Evolutionary conservation across 30 jellyfish, hydroid and myxozoan species (phyloP), one percentile per base, ranked within the genome.

Genomic region (Aurelia sp.): DNA sequence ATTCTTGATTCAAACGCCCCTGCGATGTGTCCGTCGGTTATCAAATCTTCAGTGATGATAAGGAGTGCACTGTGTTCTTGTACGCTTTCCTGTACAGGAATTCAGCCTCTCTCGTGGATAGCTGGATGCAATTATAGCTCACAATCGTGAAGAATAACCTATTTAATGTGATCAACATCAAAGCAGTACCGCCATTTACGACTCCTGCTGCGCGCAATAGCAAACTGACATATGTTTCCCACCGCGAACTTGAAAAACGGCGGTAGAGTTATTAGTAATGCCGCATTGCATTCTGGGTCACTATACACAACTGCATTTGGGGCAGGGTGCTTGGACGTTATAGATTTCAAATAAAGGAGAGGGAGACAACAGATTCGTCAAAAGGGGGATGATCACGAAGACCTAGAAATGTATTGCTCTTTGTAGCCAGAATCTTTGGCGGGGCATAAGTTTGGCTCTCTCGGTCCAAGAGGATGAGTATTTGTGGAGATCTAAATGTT

Each of bases 161-260:
- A 82, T 89, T 81, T 89, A 89, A 89, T 81, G 89, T 81, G 93
- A 89, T 78, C 90, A 89, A 84, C 74, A 47, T 67, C 97, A 89
- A 89, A 89, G 97, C 70, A 64, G 52, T 77, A 66, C 97, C 97
- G 97, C 93, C 97, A 81, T 81, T 79, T 89, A 73, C 77, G 62
- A 53, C 92, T 81, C 97, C 97, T 86, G 97, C 97, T 89, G 97
- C 69, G 91, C 86, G 80, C 91, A 78, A 80, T 62, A 81, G 97
- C 97, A 80, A 89, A 82, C 97, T 89, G 97, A 89, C 97, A 89
- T 81, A 89, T 89, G 97, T 81, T 84, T 89, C 94, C 97, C 89
- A 82, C 97, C 97, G 97, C 97, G 97, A 81, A 74, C 90, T 82
- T 89, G 82, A 82, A 81, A 89, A 89, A 81, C 93, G 97, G 93